Evolutionary conservation across 2,797 vertebrate genomes (phyloP).

Genomic region (Karalla daura): DNA sequence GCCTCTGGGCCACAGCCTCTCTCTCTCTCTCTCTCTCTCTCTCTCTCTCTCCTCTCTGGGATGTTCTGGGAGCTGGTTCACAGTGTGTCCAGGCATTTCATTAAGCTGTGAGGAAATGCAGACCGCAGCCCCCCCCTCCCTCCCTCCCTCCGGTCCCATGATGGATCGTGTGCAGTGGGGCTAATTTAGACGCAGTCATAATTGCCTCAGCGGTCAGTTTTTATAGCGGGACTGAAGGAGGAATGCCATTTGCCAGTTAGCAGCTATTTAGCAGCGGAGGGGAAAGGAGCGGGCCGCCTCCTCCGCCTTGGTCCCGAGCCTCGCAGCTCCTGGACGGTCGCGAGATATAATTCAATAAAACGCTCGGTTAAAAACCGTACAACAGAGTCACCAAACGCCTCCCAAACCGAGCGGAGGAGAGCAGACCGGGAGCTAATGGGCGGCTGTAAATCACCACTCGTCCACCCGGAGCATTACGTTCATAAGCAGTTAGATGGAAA

Average conservation of each 20-base stretch:
- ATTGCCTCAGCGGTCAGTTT: slow-evolving; percentile 70
- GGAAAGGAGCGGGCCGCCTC: too few species aligned
- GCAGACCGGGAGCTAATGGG: slow-evolving; percentile 26
- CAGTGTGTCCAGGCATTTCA: slow-evolving; percentile 59
- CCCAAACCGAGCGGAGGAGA: slow-evolving; percentile 17
- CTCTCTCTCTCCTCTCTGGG: slow-evolving; percentile 7
- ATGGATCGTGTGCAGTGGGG: slow-evolving; percentile 51
- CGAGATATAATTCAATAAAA: slow-evolving; percentile 40
- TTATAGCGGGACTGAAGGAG: slow-evolving; percentile 57
- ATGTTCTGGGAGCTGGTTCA: slow-evolving; percentile 32
- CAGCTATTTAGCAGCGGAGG: slow-evolving; percentile 50
- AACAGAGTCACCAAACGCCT: slow-evolving; percentile 15
- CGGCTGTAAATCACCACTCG: slow-evolving; percentile 16
- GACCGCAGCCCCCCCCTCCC: slow-evolving; percentile 52
- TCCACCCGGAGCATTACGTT: slow-evolving; percentile 15
- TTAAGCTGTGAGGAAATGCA: slow-evolving; percentile 64
- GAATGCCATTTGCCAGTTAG: slow-evolving; percentile 50
- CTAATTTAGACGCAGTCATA: slow-evolving; percentile 59
- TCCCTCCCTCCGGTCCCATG: slow-evolving; percentile 43
- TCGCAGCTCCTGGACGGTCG: too few species aligned
- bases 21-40: too few species aligned
- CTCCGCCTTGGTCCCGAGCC: too few species aligned
- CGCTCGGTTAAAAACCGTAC: slow-evolving; percentile 8
- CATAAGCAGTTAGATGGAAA: slow-evolving; percentile 29
- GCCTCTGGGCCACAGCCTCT: slow-evolving; percentile 38